Conservation (phyloP, 2,888 invertebrate genomes). For the Bombyx huttoni region DNA sequence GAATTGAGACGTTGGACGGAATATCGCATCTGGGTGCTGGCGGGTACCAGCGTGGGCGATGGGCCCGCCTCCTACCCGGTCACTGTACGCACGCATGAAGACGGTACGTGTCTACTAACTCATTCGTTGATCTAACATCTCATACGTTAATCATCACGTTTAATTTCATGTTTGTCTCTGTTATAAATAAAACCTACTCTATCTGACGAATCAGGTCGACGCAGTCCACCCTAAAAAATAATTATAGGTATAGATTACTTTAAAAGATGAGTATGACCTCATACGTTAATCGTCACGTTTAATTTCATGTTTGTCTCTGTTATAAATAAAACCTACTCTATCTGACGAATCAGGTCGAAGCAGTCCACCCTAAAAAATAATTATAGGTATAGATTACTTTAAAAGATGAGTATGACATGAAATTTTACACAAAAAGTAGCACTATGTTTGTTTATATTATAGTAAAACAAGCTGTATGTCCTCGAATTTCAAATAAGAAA, state of each 20-base stretch:
- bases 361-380: no score
- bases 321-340: neutral
- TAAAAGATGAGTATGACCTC: no score
- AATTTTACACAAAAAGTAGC: no score
- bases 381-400: no score
- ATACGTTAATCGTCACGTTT: conserved; percentile 14
- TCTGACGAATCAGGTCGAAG: neutral
- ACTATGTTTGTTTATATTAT: no score
- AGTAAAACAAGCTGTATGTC: no score
- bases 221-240: no score
- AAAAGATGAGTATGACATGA: no score
- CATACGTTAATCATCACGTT: conserved; percentile 11
- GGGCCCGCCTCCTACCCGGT: conserved; percentile 94
- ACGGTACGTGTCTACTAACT: conserved; percentile 86
- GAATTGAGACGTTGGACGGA: conserved; percentile 95
- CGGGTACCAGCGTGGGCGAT: conserved; percentile 96
- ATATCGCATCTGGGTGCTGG: conserved; percentile 96
- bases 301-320: conserved; percentile 22
- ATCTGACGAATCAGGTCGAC: neutral
- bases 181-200: neutral
- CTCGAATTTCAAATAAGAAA: conserved; percentile 3
- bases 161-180: conserved; percentile 25
- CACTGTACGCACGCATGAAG: conserved; percentile 95
- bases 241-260: no score
- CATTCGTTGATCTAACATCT: conserved; percentile 8